Evolutionary conservation across 1,140 invertebrate genomes (phyloP).

Genomic region (Drosophila mauritiana): DNA sequence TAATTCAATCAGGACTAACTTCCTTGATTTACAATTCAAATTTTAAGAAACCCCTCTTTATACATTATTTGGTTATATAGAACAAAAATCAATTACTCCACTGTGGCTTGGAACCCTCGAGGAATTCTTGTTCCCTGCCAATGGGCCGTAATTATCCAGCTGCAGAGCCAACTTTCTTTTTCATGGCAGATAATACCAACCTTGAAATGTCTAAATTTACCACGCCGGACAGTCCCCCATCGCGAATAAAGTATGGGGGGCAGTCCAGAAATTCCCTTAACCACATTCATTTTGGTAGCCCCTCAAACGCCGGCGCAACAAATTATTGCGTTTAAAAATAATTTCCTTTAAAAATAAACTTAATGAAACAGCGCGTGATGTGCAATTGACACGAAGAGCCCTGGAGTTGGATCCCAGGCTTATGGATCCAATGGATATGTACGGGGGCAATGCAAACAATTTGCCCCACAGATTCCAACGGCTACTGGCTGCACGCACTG

Average conservation of each 20-base stretch:
- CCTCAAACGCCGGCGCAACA: slow-evolving; percentile 28
- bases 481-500: slow-evolving; percentile 57
- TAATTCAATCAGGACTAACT: no score
- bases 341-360: slow-evolving; percentile 74
- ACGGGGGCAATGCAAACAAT: slow-evolving; percentile 54
- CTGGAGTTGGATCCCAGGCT: slow-evolving; percentile 5
- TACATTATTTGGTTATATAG: not conserved
- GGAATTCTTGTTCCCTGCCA: not conserved
- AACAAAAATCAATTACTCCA: not conserved
- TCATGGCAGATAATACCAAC: slow-evolving; percentile 40
- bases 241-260: slow-evolving; percentile 28
- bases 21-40: not conserved
- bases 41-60: not conserved
- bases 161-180: slow-evolving; percentile 43
- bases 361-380: slow-evolving; percentile 74
- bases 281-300: slow-evolving; percentile 49
- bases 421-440: slow-evolving; percentile 4
- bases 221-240: slow-evolving; percentile 5
- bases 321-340: slow-evolving; percentile 80
- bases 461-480: slow-evolving; percentile 33
- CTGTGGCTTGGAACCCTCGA: not conserved
- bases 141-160: slow-evolving; percentile 9
- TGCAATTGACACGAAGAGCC: slow-evolving; percentile 74
- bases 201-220: slow-evolving; percentile 66
- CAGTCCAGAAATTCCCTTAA: slow-evolving; percentile 22